Conservation (phyloP, 2,797 vertebrate species). For the Spea hammondii region DNA sequence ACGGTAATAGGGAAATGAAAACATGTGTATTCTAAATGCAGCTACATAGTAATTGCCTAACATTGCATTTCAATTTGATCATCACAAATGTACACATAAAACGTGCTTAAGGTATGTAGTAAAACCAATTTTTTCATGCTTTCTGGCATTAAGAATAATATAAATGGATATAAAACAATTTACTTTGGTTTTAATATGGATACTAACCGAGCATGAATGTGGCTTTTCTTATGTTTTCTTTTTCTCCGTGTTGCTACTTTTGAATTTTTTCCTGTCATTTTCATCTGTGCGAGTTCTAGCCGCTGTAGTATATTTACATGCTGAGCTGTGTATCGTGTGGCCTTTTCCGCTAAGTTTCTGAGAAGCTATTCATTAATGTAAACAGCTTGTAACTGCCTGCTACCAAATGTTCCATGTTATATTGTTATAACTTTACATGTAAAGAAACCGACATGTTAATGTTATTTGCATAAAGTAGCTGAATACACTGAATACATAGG, state of each 20-base stretch:
- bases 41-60: no score
- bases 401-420: conserved; percentile 46
- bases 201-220: conserved; percentile 20
- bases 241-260: conserved; percentile 29
- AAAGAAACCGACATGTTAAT: conserved; percentile 47
- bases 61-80: no score
- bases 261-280: conserved; percentile 45
- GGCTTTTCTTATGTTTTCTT: conserved; percentile 25
- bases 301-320: conserved; percentile 39
- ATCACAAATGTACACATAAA: no score
- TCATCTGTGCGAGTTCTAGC: conserved; percentile 34
- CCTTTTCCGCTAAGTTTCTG: conserved; percentile 30
- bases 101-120: no score
- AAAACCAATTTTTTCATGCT: no score
- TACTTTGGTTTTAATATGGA: conserved; percentile 19
- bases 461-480: conserved; percentile 46
- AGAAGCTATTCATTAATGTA: conserved; percentile 49
- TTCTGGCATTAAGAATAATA: not conserved
- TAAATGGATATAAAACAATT: conserved; percentile 15
- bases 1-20: no score
- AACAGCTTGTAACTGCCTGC: conserved; percentile 50
- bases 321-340: conserved; percentile 36
- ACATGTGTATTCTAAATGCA: no score
- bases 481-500: conserved; percentile 24
- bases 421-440: conserved; percentile 47